Evolutionary conservation across 2,797 vertebrate genomes (phyloP).

Genomic region (Tadarida brasiliensis): DNA sequence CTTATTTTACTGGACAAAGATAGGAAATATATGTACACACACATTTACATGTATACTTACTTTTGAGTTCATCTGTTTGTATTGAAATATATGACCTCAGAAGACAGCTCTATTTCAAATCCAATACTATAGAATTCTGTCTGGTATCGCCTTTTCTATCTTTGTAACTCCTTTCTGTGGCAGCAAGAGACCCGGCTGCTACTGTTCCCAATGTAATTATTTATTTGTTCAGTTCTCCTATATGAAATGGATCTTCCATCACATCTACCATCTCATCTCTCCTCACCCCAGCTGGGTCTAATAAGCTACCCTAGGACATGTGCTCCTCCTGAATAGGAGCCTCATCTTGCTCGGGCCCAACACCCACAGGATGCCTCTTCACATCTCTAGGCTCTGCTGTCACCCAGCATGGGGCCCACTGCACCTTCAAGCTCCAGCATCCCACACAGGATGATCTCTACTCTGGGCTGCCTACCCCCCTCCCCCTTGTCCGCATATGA

Average conservation of each 20-base stretch:
- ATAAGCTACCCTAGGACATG: not conserved
- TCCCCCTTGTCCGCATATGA: not conserved
- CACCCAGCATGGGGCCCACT: no score
- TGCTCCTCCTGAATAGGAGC: not conserved
- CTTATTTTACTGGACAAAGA: not conserved
- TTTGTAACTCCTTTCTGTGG: not conserved
- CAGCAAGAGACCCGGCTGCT: not conserved
- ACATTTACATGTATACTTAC: no score
- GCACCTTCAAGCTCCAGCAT: not conserved
- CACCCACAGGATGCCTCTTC: not conserved
- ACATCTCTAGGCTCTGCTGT: not conserved
- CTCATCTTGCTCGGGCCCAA: not conserved
- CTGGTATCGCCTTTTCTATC: not conserved
- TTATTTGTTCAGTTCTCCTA: not conserved
- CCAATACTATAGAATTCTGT: not conserved
- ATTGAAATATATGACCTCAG: no score
- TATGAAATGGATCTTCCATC: not conserved
- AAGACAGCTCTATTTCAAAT: not conserved
- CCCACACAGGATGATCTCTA: not conserved
- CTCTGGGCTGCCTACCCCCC: not conserved
- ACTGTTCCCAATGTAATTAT: not conserved
- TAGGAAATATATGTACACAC: no score
- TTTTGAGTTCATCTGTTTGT: no score
- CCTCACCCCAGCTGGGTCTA: accelerated
- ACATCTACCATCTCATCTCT: not conserved